These are phyloP conservation scores for Neodiprion pinetum DNA, from an alignment of 1,140 invertebrate genomes.

Conservation along the genomic window DNA sequence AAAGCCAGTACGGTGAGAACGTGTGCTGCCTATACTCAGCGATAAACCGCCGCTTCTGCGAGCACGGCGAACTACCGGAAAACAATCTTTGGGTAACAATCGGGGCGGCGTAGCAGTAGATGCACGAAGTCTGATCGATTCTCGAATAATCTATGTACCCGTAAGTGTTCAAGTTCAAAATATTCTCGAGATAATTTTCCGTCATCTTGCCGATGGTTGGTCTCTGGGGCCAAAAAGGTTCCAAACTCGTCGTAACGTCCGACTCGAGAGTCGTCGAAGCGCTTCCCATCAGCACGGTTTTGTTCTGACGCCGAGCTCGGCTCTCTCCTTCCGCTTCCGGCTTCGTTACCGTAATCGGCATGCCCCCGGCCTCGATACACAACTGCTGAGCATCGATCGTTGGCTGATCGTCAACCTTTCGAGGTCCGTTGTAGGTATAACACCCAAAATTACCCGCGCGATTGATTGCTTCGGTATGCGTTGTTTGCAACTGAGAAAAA, in stretches of 20 bases:
- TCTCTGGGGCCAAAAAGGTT: neutral
- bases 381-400: no score
- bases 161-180: conserved; percentile 38
- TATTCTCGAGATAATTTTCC: conserved; percentile 38
- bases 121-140: conserved; percentile 46
- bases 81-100: conserved; percentile 34
- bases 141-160: conserved; percentile 43
- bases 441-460: no score
- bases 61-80: conserved; percentile 22
- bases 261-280: no score
- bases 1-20: conserved; percentile 39
- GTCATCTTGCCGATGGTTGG: neutral
- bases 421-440: no score
- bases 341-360: no score
- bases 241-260: neutral
- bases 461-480: no score
- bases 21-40: conserved; percentile 41
- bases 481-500: no score
- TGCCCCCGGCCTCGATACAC: no score
- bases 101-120: conserved; percentile 45
- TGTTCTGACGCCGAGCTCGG: no score
- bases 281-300: no score
- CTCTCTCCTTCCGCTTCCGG: no score
- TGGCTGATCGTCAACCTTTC: no score
- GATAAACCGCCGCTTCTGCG: conserved; percentile 31